Percentiles rank a stretch among this genome's conserved stretches.
Evolutionary conservation across 2,888 invertebrate species (phyloP).

Genomic region (Campaea margaritaria): DNA sequence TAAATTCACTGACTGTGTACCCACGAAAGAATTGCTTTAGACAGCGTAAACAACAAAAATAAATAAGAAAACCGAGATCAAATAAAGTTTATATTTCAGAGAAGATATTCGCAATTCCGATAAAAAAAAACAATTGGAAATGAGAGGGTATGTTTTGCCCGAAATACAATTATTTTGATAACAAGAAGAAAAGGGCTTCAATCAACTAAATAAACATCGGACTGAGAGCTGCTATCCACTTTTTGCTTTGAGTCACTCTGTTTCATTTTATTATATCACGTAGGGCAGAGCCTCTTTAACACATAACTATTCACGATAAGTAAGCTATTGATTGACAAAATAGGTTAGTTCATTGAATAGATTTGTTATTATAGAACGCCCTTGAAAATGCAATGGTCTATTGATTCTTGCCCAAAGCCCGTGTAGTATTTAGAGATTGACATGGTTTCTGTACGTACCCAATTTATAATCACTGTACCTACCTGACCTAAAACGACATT

Average conservation of each 20-base stretch:
- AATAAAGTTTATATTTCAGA: no score
- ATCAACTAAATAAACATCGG: constrained; percentile 1
- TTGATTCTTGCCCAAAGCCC: neutral
- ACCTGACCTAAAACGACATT: no score
- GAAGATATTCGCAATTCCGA: neutral
- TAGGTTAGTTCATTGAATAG: constrained; percentile 25
- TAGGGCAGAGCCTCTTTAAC: constrained; percentile 12
- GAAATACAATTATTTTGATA: no score
- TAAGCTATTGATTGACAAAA: constrained; percentile 19
- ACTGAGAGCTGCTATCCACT: neutral
- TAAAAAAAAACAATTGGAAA: no score
- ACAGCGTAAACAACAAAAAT: neutral
- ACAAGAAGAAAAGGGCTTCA: neutral
- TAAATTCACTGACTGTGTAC: constrained; percentile 34
- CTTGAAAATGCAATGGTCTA: constrained; percentile 22
- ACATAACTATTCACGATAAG: constrained; percentile 30
- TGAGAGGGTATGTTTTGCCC: no score
- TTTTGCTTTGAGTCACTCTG: no score
- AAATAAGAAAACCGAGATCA: no score
- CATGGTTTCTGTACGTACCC: no score
- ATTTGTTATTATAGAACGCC: constrained; percentile 16
- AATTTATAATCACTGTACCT: no score
- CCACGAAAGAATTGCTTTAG: constrained; percentile 3
- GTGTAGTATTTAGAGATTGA: no score
- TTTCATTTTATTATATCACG: neutral